Percentiles rank a stretch among this genome's conserved stretches.
phyloP scores from a whole-genome alignment of 2,797 vertebrate species.

The Cottoperca gobio region DNA sequence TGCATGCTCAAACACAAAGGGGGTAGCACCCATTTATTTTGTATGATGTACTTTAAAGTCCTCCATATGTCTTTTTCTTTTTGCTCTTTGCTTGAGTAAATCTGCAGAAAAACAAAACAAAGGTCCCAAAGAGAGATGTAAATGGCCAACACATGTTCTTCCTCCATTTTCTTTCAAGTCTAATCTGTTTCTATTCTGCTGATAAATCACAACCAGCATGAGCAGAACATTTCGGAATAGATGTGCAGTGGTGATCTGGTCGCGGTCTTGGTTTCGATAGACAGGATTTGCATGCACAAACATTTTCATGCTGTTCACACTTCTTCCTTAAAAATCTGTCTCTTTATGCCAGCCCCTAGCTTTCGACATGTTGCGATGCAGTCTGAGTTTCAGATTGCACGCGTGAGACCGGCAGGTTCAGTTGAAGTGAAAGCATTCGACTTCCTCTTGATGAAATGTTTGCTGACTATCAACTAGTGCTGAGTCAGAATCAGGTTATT shows the following conservation, averaged over 20 bases:
- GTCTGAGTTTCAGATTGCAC: conserved; percentile 18
- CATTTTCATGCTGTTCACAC: background rate
- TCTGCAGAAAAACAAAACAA: conserved; percentile 27
- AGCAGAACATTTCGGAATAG: background rate
- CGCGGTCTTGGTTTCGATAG: background rate
- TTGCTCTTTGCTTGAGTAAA: conserved; percentile 3
- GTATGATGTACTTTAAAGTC: background rate
- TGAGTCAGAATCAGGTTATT: conserved; percentile 57
- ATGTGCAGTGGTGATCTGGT: background rate
- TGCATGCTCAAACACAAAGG: background rate
- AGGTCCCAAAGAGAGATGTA: conserved; percentile 1
- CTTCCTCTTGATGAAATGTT: conserved; percentile 72
- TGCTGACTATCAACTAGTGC: conserved; percentile 62
- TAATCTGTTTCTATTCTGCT: conserved; percentile 32
- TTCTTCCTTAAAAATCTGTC: conserved; percentile 3
- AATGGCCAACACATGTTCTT: conserved; percentile 43
- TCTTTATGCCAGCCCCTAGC: background rate
- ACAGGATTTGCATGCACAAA: background rate
- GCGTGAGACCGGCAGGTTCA: background rate
- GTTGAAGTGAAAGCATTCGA: conserved; percentile 74
- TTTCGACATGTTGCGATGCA: background rate
- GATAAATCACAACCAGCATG: conserved; percentile 14
- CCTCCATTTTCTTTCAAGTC: conserved; percentile 10
- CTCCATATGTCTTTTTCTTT: background rate
- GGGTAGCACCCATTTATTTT: background rate